Evolutionary conservation across 2,797 vertebrate species (phyloP), one percentile per base, ranked within the genome.

Genomic region (Momotus momota): DNA sequence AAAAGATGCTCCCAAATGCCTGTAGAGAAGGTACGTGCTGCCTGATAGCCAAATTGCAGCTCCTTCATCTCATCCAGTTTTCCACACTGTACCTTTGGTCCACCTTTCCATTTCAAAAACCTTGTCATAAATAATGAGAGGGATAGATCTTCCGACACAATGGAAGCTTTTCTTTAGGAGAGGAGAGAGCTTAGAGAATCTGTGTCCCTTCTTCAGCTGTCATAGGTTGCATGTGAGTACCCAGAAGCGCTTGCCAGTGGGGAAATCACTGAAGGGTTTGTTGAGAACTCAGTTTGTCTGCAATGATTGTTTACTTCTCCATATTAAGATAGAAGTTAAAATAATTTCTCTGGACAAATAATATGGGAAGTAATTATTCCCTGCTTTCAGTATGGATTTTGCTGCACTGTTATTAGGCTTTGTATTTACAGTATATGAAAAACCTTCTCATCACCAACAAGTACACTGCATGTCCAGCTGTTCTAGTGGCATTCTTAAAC

Each of bases 201-300:
- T 20, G 0, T 5, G 38, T 58, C 31, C 62, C 54, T 52, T 27
- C 38, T 49, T 49, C 70, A 61, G 45, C 67, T 52, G 21, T 16
- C 57, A 12, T 10, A 41, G 40, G 23, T 1, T 72, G 26, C 16
- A 12, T 1, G 0, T 14, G 43, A 22, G 33, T 0, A 54, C 41
- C 31, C 52, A 86, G n/a, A 21, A 40, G 40, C 29, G 22, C 22
- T 20, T 23, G 41, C 35, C 66, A 29, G 9, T 4, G 31, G 10
- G 29, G 4, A 86, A 84, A 79, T 41, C 15, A 27, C 55, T 51
- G 20, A 29, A 54, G 33, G 43, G 29, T 6, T 60, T 73, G 13
- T 16, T 82, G 46, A 46, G n/a, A 58, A 19, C 9, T 45, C 40
- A 2, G 35, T 31, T 46, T 33, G 6, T 61, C 52, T 69, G 11